Percentiles rank a stretch among this genome's conserved stretches.
Evolutionary conservation across 1,140 invertebrate species (phyloP).

Genomic region (Globodera ellingtonae): DNA sequence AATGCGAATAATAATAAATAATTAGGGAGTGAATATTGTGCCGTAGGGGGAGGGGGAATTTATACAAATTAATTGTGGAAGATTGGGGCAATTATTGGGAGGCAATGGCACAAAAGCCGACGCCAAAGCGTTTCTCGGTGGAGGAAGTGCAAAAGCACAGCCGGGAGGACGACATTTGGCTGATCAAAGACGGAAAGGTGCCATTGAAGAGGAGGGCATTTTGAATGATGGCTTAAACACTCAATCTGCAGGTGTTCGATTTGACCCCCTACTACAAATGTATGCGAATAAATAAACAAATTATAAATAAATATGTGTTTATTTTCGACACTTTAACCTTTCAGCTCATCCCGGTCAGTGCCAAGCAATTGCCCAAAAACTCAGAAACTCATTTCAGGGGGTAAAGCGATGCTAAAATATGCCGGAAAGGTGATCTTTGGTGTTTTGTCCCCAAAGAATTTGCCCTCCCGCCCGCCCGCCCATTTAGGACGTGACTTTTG

Average conservation of each 20-base stretch:
- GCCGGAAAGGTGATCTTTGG: conserved; percentile 21
- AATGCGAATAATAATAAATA: neutral
- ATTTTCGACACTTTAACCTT: neutral
- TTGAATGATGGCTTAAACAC: neutral
- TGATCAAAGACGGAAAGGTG: conserved; percentile 24
- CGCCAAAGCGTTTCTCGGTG: conserved; percentile 11
- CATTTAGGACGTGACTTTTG: conserved; percentile 25
- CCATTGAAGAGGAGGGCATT: no score
- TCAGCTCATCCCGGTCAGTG: conserved; percentile 24
- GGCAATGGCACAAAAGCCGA: conserved; percentile 2
- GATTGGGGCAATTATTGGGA: neutral
- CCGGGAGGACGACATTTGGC: conserved; percentile 26
- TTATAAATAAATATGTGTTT: neutral
- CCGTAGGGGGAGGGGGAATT: neutral
- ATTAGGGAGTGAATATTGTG: neutral
- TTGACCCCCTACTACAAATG: conserved; percentile 28
- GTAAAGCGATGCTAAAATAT: conserved; percentile 30
- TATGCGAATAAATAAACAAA: neutral
- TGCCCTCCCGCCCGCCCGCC: no score
- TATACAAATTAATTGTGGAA: neutral
- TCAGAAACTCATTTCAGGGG: conserved; percentile 5
- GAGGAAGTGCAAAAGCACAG: conserved; percentile 18
- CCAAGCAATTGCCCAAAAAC: neutral
- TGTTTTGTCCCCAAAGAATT: neutral
- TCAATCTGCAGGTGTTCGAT: conserved; percentile 11